These are phyloP conservation scores for Hyposoter dolosus DNA, from an alignment of 2,888 invertebrate genomes.

Conservation along the genomic window DNA sequence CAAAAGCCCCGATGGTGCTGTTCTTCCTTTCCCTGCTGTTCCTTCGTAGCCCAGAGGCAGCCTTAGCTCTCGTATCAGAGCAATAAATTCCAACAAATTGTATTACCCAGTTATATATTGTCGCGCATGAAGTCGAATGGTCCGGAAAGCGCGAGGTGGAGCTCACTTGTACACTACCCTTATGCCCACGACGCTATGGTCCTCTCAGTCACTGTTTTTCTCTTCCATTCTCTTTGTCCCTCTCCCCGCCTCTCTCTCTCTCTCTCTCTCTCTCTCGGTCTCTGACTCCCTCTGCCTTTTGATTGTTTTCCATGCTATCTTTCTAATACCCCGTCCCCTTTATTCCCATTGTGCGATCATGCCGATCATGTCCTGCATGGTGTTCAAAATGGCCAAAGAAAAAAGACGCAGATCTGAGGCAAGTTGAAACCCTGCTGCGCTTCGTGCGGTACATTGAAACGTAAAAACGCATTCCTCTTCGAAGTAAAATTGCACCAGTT, in stretches of 20 bases:
- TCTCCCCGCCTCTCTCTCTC: conserved; percentile 5
- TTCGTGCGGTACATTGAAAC: background rate
- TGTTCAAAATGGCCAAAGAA: conserved; percentile 38
- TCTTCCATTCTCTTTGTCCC: conserved; percentile 15
- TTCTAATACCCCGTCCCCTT: conserved; percentile 24
- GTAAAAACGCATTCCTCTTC: background rate
- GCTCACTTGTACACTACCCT: conserved; percentile 55
- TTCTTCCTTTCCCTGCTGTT: conserved; percentile 28
- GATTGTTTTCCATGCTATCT: conserved; percentile 33
- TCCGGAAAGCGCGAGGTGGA: conserved; percentile 60
- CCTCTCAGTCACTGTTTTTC: conserved; percentile 22
- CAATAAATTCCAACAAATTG: conserved; percentile 81
- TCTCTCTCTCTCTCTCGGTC: background rate
- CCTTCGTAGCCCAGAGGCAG: conserved; percentile 39
- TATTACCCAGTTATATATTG: conserved; percentile 80
- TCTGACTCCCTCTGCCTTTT: background rate
- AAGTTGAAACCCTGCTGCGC: conserved; percentile 1
- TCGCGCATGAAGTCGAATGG: conserved; percentile 78
- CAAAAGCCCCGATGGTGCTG: conserved; percentile 49
- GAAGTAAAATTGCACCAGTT: conserved; percentile 8
- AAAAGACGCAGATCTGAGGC: background rate
- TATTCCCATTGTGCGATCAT: conserved; percentile 55
- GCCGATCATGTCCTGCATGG: conserved; percentile 41
- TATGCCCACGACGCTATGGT: conserved; percentile 35
- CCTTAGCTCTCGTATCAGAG: conserved; percentile 72